Conservation (phyloP, 2,888 invertebrate genomes). For the Ommatoiulus sabulosus region DNA sequence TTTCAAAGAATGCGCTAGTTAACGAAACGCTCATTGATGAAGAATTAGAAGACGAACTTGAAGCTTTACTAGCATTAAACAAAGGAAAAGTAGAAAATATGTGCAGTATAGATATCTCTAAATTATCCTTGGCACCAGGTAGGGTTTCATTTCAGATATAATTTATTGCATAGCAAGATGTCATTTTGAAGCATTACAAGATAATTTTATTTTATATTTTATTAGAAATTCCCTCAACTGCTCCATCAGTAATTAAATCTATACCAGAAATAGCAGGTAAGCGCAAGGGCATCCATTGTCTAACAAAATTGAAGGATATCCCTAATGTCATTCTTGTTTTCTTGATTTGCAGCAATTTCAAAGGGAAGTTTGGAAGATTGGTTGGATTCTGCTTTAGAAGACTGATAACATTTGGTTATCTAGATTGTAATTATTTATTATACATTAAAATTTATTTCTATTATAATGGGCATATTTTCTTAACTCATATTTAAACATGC, state of each 20-base stretch:
- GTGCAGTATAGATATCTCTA: not conserved
- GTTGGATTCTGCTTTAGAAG: constrained; percentile 60
- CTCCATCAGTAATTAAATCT: not conserved
- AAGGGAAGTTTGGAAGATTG: constrained; percentile 57
- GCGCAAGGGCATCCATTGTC: not conserved
- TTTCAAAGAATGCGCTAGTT: not conserved
- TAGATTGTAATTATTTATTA: not conserved
- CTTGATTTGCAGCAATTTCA: not conserved
- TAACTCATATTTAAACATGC: too few species aligned
- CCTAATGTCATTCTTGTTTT: not conserved
- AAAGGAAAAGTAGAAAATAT: not conserved
- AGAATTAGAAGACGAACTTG: constrained; percentile 58
- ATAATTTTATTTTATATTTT: not conserved
- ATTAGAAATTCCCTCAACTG: not conserved
- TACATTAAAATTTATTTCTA: not conserved
- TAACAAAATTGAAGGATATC: not conserved
- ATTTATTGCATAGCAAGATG: not conserved
- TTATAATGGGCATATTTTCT: not conserved
- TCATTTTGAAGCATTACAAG: too few species aligned
- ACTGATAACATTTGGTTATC: constrained; percentile 54
- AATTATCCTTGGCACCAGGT: not conserved
- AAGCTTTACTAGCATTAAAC: constrained; percentile 50
- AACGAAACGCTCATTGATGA: not conserved
- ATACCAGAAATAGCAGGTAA: not conserved
- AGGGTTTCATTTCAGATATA: not conserved